Evolutionary conservation across 2,888 invertebrate species (phyloP).

Genomic region (Scaptomyza cyrtandrae): DNA sequence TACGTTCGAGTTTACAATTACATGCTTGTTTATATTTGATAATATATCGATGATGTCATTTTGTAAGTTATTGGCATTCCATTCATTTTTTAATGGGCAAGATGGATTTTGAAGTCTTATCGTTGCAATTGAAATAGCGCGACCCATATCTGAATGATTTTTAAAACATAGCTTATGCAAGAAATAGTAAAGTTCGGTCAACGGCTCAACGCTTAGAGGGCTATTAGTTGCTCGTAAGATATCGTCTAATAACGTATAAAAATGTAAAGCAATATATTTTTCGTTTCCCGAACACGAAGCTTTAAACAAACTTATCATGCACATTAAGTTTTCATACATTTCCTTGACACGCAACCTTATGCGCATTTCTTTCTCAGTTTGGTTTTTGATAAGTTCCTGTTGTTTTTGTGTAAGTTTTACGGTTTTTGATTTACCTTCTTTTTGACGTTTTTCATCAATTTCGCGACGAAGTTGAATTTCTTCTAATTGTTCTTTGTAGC

Average conservation of each 20-base stretch:
- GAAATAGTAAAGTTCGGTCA: conserved; percentile 87
- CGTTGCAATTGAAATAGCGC: conserved; percentile 89
- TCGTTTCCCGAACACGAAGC: conserved; percentile 82
- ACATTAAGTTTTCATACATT: conserved; percentile 85
- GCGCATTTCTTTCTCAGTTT: conserved; percentile 92
- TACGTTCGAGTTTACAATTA: conserved; percentile 45
- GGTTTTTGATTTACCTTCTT: conserved; percentile 91
- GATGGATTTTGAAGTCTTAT: conserved; percentile 91
- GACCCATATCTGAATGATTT: conserved; percentile 85
- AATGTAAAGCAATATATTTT: conserved; percentile 80
- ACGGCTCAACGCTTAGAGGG: conserved; percentile 90
- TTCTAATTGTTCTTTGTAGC: conserved; percentile 98
- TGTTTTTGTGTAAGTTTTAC: conserved; percentile 93
- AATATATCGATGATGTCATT: conserved; percentile 88
- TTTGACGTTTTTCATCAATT: conserved; percentile 93
- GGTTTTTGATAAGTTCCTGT: conserved; percentile 94
- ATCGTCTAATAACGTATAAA: conserved; percentile 76
- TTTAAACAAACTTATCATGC: conserved; percentile 80
- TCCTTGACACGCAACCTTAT: conserved; percentile 89
- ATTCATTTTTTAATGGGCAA: conserved; percentile 91
- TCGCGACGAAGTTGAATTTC: conserved; percentile 96
- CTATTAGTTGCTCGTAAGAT: conserved; percentile 87
- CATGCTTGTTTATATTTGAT: conserved; percentile 85
- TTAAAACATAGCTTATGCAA: conserved; percentile 87
- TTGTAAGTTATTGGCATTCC: conserved; percentile 90